Conservation (phyloP, 2,797 vertebrate genomes). For the Cuculus canorus region DNA sequence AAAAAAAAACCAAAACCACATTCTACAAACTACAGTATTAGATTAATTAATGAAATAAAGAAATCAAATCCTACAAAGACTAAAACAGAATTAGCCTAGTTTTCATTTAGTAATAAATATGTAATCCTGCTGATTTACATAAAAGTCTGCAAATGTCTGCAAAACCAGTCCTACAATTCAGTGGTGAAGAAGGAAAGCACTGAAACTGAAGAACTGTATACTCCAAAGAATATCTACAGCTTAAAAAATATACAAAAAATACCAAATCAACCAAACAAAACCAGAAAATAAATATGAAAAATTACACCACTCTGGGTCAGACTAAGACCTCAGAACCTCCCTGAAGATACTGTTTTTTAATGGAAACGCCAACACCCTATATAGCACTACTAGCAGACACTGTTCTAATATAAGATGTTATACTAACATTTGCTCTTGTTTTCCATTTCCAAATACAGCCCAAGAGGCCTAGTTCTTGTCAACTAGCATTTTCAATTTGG, state of each 20-base stretch:
- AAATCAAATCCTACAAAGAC: background rate
- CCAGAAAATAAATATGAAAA: background rate
- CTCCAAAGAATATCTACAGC: background rate
- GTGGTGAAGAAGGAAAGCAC: background rate
- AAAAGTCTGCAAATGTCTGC: background rate
- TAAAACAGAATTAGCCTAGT: background rate
- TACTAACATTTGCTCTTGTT: constrained; percentile 62
- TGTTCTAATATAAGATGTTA: constrained; percentile 67
- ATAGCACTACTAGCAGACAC: constrained; percentile 40
- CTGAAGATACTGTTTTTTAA: constrained; percentile 27
- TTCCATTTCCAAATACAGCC: constrained; percentile 80
- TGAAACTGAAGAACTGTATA: background rate
- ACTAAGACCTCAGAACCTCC: background rate
- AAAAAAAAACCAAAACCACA: background rate
- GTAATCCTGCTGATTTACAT: background rate
- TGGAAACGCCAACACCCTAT: constrained; percentile 13
- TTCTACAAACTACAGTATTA: background rate
- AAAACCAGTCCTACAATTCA: background rate
- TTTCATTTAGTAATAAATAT: background rate
- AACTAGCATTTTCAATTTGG: constrained; percentile 74
- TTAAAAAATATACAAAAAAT: background rate
- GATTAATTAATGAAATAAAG: background rate
- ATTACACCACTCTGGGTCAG: background rate
- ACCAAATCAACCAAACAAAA: background rate
- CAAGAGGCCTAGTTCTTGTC: constrained; percentile 75